Evolutionary conservation across 1,140 invertebrate species (phyloP), one percentile per base, ranked within the genome.

Genomic region (Zelostemma sp.): DNA sequence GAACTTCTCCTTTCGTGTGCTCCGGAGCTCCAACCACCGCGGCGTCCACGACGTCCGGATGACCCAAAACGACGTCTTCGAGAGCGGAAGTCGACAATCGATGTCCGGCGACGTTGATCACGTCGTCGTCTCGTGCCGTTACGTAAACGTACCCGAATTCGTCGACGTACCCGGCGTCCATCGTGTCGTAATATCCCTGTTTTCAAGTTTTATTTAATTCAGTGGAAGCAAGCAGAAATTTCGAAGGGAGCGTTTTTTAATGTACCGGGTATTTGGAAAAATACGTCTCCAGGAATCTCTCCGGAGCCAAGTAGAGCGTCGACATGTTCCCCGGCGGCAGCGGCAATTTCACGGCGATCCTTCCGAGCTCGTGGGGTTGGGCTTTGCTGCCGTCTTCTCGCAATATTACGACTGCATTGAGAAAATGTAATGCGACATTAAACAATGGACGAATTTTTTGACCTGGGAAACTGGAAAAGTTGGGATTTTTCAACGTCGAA

Each of bases 41-140:
- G 0, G 92, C 91, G 72, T 97, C 96, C 0, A 89, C 90, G 0
- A 98, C 86, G 47, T 94, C 90, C 0, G 90, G 89, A 86, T 97
- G 95, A 8, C 91, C 88, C 6, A 97, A 78, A 6, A 97, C 89
- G 0, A 96, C 93, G 81, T 97, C 95, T 80, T 98, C 96, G 6
- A 98, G 79, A 0, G 93, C 93, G 0, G 92, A 90, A 0, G 95
- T 96, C 0, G 94, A 96, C 8, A 98, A 84, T 40, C 96, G 86
- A 78, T 97, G 95, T 0, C 96, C 96, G 1, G 96, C 93, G 0
- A 98, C 95, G 77, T 98, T 98, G 54, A 98, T 97, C n/a, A 98
- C 91, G 81, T 98, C 96, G 85, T 98, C 96, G 54, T 94, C 94
- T 16, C 96, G 86, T 0, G 95, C 93, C 21, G 95, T 94, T 0